These are phyloP conservation scores for Cariama cristata DNA, from an alignment of 2,113 vertebrate species.

Conservation along the genomic window DNA sequence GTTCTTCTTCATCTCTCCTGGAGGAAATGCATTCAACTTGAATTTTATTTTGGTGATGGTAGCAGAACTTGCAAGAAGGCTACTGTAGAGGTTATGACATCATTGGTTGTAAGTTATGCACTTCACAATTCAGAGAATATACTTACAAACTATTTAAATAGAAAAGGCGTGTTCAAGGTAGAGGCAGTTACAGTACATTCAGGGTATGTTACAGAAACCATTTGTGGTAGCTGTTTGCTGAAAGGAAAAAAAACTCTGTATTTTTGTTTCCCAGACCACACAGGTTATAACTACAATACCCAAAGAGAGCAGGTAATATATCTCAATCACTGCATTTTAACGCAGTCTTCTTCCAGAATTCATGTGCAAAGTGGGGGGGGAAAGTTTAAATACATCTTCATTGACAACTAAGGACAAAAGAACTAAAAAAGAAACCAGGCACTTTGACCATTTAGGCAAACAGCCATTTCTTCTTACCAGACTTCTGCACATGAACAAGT, in stretches of 20 bases:
- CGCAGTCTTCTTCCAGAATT: conserved; percentile 54
- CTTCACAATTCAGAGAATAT: conserved; percentile 42
- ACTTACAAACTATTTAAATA: conserved; percentile 44
- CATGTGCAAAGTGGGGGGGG: conserved; percentile 58
- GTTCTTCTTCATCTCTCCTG: not conserved
- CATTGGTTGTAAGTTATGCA: conserved; percentile 38
- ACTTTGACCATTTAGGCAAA: conserved; percentile 68
- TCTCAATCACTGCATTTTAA: conserved; percentile 14
- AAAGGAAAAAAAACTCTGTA: conserved; percentile 51
- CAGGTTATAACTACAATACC: conserved; percentile 50
- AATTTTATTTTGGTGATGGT: conserved; percentile 32
- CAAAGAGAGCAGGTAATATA: conserved; percentile 37
- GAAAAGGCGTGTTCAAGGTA: conserved; percentile 65
- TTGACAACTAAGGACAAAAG: conserved; percentile 36
- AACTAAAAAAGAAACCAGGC: conserved; percentile 65
- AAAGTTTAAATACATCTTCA: conserved; percentile 47
- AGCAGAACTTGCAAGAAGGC: conserved; percentile 60
- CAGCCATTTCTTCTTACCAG: conserved; percentile 49
- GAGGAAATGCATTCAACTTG: conserved; percentile 29
- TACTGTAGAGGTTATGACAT: conserved; percentile 47
- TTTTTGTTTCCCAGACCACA: conserved; percentile 63
- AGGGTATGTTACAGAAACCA: conserved; percentile 57
- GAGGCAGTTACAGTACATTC: conserved; percentile 72
- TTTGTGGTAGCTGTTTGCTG: conserved; percentile 41
- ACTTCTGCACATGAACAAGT: conserved; percentile 45